A percentile compares a stretch with the other conserved stretches of the same genome.
Conservation (phyloP, 1,140 invertebrate species). For the Bombus impatiens region DNA sequence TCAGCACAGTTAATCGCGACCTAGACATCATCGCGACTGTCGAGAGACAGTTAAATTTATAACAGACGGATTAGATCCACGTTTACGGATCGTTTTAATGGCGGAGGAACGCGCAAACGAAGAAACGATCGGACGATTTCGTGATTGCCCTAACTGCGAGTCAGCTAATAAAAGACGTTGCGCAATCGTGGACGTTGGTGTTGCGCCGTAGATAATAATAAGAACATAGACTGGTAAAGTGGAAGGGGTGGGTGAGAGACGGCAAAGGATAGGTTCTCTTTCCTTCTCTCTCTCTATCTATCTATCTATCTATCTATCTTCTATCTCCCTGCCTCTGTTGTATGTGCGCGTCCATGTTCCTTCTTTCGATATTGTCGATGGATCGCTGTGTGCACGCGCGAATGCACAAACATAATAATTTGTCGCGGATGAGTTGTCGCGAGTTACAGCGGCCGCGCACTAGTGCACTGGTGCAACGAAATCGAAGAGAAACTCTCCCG, state of each 20-base stretch:
- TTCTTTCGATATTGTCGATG: constrained; percentile 39
- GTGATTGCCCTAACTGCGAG: constrained; percentile 56
- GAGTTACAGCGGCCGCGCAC: constrained; percentile 25
- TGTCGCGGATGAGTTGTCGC: constrained; percentile 47
- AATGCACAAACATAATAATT: constrained; percentile 56
- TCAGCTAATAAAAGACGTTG: constrained; percentile 76
- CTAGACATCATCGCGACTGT: constrained; percentile 62
- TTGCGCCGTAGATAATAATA: constrained; percentile 74
- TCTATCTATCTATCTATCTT: too few relatives aligned
- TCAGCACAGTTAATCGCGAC: constrained; percentile 55
- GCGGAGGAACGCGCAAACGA: constrained; percentile 42
- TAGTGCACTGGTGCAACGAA: constrained; percentile 36
- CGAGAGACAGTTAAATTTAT: constrained; percentile 53
- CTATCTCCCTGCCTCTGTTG: not conserved
- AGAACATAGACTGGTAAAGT: constrained; percentile 47
- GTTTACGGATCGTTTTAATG: constrained; percentile 59
- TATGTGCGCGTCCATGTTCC: not conserved
- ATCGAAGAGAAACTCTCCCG: constrained; percentile 55
- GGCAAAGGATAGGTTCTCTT: constrained; percentile 9
- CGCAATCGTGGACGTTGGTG: constrained; percentile 63
- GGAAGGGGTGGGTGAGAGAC: not conserved
- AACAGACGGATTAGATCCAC: constrained; percentile 39
- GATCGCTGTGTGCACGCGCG: constrained; percentile 34
- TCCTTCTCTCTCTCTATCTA: not conserved
- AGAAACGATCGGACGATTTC: constrained; percentile 69